A percentile compares a stretch with the other conserved stretches of the same genome.
phyloP scores from a whole-genome alignment of 1,140 invertebrate species.

The Cataglyphis hispanica region DNA sequence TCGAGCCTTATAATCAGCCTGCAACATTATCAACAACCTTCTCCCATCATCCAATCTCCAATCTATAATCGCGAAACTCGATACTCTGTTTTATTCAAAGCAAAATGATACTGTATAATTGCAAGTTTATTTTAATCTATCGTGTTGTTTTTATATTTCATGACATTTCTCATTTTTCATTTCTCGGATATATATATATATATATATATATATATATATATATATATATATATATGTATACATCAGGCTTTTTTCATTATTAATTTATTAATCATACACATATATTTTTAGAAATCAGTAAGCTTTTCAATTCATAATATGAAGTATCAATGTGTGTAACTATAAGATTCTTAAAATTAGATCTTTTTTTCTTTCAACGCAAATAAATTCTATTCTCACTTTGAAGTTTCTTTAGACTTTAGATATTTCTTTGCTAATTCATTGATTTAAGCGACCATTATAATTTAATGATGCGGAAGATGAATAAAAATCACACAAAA shows the following conservation, averaged over 20 bases:
- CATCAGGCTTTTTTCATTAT: neutral
- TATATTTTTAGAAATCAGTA: neutral
- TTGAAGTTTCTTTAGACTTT: constrained; percentile 12
- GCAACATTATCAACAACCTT: constrained; percentile 19
- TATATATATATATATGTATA: no score
- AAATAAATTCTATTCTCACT: neutral
- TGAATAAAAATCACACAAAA: constrained; percentile 27
- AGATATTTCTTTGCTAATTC: neutral
- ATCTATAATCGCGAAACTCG: constrained; percentile 48
- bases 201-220: no score
- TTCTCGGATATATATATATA: neutral
- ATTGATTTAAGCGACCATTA: neutral
- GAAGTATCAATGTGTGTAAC: no score
- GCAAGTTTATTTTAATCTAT: neutral
- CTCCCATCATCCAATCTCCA: neutral
- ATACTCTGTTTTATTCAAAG: constrained; percentile 28
- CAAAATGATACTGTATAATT: neutral
- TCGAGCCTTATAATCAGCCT: neutral
- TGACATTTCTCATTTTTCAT: neutral
- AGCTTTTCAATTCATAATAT: neutral
- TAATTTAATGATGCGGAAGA: neutral
- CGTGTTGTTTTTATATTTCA: neutral
- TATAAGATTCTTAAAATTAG: neutral
- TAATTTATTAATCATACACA: neutral
- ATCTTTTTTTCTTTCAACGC: neutral